Evolutionary conservation across 1,140 invertebrate species (phyloP), one percentile per base, ranked within the genome.

Genomic region (Drosophila willistoni): DNA sequence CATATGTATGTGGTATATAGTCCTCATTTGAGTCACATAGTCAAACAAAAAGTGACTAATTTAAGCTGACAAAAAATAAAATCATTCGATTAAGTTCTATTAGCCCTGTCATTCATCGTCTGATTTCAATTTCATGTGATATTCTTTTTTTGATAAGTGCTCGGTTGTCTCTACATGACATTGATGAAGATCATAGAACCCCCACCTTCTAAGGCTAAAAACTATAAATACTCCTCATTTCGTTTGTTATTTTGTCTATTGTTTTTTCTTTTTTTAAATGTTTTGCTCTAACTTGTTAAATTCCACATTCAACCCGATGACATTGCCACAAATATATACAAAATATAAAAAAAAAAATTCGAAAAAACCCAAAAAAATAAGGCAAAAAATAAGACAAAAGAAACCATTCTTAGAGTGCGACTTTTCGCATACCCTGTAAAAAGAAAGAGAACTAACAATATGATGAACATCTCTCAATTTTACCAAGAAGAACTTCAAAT

Each of bases 241-340:
- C 19, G 29, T 74, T 66, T 14, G 14, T 36, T 14, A 13, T 22
- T 34, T 39, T 33, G 57, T 19, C 72, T n/a, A 44, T 68, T 44
- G 56, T 51, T 22, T 51, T 51, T 25, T 22, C 25, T 39, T 44
- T 42, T 47, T 22, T 51, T 12, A 29, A 39, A 25, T 66, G 57
- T 62, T 59, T 64, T 51, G 29, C 34, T 56, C 22, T 41, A 44
- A 36, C 12, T 36, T 51, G 64, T 14, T 19, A 64, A 73, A 73
- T 65, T 68, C 41, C 74, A 75, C 61, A 77, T 56, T 76, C 60
- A 77, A 76, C 73, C 73, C 73, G 42, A 19, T 77, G 73, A 77
- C 73, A 60, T 56, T 22, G 73, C 42, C 73, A 14, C 42, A 36
- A 19, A 59, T 34, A 59, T 19, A 51, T 10, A 51, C 0, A 22